These are phyloP conservation scores for Chloropsis hardwickii DNA, from an alignment of 2,113 vertebrate genomes.

Conservation along the genomic window DNA sequence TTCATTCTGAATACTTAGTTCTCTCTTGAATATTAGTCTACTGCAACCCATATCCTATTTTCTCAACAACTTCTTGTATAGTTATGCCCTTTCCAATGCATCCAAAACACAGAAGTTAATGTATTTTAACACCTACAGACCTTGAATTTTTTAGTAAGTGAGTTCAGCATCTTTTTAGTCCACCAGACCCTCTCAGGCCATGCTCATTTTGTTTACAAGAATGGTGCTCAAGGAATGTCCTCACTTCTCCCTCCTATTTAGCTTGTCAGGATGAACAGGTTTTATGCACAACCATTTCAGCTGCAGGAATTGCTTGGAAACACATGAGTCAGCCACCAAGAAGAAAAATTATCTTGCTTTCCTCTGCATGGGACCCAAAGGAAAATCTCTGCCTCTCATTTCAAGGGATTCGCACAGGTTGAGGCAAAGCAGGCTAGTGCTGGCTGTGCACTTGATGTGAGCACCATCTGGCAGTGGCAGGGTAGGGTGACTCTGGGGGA, in stretches of 20 bases:
- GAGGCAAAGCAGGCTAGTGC: neutral
- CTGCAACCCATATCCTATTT: neutral
- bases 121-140: neutral
- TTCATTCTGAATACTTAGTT: neutral
- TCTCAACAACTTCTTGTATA: neutral
- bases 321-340: neutral
- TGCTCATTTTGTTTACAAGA: neutral
- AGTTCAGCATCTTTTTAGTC: neutral
- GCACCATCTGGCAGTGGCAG: conserved; percentile 51
- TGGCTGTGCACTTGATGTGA: neutral
- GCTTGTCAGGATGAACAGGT: neutral
- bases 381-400: neutral
- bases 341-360: neutral
- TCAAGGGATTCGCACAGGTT: neutral
- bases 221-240: neutral
- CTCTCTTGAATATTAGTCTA: neutral
- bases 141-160: fast-evolving
- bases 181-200: neutral
- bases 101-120: neutral
- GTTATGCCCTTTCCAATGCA: neutral
- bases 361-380: neutral
- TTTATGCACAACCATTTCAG: neutral
- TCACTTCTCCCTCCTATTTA: neutral
- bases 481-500: conserved; percentile 35
- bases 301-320: conserved; percentile 13